A percentile compares a stretch with the other conserved stretches of the same genome.
phyloP scores from a whole-genome alignment of 1,140 invertebrate genomes.

The Drosophila serrata region DNA sequence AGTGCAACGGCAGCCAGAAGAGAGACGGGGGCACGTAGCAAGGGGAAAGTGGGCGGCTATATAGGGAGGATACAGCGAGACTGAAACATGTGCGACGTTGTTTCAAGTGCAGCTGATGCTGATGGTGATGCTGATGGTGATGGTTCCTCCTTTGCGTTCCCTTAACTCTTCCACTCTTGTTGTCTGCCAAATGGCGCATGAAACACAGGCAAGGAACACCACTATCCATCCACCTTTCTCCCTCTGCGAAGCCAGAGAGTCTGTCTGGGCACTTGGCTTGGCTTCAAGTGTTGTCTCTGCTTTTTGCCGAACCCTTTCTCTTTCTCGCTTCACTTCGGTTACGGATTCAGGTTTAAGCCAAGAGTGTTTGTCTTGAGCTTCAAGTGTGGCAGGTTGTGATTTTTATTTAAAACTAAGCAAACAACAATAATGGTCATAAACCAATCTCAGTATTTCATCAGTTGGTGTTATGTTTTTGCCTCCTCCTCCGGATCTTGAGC shows the following conservation, averaged over 20 bases:
- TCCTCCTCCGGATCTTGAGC: constrained; percentile 37
- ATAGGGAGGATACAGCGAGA: constrained; percentile 24
- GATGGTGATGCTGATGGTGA: constrained; percentile 5
- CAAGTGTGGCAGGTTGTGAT: constrained; percentile 80
- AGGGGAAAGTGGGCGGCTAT: constrained; percentile 1
- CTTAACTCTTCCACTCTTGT: constrained; percentile 42
- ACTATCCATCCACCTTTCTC: constrained; percentile 20
- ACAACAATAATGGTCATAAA: constrained; percentile 38
- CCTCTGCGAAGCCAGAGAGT: constrained; percentile 3
- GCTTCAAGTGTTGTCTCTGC: constrained; percentile 73
- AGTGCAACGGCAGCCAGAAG: constrained; percentile 55
- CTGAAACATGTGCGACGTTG: constrained; percentile 68
- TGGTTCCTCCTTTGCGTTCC: constrained; percentile 11
- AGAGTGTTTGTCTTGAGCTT: constrained; percentile 79
- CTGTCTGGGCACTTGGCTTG: constrained; percentile 64
- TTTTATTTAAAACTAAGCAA: constrained; percentile 74
- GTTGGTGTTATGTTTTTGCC: constrained; percentile 1
- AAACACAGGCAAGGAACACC: constrained; percentile 46
- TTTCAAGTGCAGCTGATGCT: constrained; percentile 70
- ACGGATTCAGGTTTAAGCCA: constrained; percentile 60
- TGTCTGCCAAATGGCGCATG: constrained; percentile 81
- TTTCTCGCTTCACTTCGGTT: constrained; percentile 23
- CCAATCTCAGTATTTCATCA: constrained; percentile 47
- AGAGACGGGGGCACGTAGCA: constrained; percentile 49
- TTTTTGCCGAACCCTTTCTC: constrained; percentile 63